Evolutionary conservation across 2,113 vertebrate species (phyloP), one percentile per base, ranked within the genome.

Genomic region (Hippocampus guttulatus): DNA sequence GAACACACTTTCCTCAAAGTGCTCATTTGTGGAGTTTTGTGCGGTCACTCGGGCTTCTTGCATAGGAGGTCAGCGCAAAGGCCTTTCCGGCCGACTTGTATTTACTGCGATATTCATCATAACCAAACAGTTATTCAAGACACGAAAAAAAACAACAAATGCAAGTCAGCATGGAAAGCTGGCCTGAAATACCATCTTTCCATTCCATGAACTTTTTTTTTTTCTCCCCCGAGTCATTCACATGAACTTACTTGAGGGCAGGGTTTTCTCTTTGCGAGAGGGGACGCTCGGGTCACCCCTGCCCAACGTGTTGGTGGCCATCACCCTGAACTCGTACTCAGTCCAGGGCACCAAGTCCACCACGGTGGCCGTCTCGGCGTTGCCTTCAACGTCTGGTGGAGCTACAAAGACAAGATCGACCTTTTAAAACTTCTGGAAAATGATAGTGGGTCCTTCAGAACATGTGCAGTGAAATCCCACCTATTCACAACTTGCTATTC

Each of bases 291-390:
- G 94, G 11, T 96, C 94, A 85, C 97, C 97, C 15, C 89, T 93
- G 20, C 97, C 97, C 88, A 98, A 3, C 0, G 94, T 96, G 88
- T 98, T 99, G 66, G 92, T 95, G 70, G 97, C 97, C 40, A 94
- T 93, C 74, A 98, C 94, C 11, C 95, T 93, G 87, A 99, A 99
- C 84, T 98, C 95, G 65, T 98, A 98, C n/a, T 98, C 94, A 76
- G 94, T 96, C 97, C 97, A 99, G 0, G 97, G 97, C 67, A 93
- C 92, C 89, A 99, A 89, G 81, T 95, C 93, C 5, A 95, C 88
- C 67, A 96, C 95, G n/a, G 82, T 95, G 71, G 94, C 94, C 1
- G 80, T 88, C 74, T 99, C 97, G 80, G 92, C 88, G 60, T 98
- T 98, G 68, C 97, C 97, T 90, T 99, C 97, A 74, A 99, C 93